Base-by-base conservation (phyloP, 2,113 vertebrate species). In the Symphodus melops region DNA sequence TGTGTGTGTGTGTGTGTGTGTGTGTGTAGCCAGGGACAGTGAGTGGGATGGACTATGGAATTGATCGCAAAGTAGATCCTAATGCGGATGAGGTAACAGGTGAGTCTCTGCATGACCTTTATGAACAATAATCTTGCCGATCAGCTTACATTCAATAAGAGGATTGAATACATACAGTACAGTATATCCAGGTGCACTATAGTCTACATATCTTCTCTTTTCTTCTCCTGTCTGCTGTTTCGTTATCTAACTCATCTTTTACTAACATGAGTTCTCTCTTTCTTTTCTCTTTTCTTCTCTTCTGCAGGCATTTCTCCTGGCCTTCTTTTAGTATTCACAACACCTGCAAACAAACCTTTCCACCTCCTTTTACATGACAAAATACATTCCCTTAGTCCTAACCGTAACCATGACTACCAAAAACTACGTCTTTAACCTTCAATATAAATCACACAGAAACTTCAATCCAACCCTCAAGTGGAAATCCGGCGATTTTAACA, bases 1-100 rank as follows among this genome's bases (percentile, higher is more conserved):
- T 25, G 25, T 80, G 17, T 67, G 49, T 0, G 25, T 25, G 25
- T 25, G 25, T 25, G 25, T 25, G 25, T 25, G 25, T 72, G 21
- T 83, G 64, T 74, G 25, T 68, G 83, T 76, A 99, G 98, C 97
- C 97, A 0, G 97, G 97, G 81, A 94, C 95, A 59, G 88, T 96
- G 62, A 94, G 97, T 0, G 93, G 90, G 52, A 95, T 99, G 56
- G 97, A 99, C 81, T 97, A 96, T 0, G 98, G 98, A 39, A 64
- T 97, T 75, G 93, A 99, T 39, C 94, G 97, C 1, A 94, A 93
- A 39, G 91, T 90, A 1, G 94, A 98, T 65, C 97, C 98, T 1
- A 96, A 94, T 81, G 92, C 92, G 86, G 91, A 88, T 1, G 95
- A 97, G 98, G 97, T 99, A 97, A 96, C 94, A 93, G 94, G 93